A percentile compares a stretch with the other conserved stretches of the same genome.
Conservation (phyloP, 1,140 invertebrate genomes). For the Euura saliciscinereae region DNA sequence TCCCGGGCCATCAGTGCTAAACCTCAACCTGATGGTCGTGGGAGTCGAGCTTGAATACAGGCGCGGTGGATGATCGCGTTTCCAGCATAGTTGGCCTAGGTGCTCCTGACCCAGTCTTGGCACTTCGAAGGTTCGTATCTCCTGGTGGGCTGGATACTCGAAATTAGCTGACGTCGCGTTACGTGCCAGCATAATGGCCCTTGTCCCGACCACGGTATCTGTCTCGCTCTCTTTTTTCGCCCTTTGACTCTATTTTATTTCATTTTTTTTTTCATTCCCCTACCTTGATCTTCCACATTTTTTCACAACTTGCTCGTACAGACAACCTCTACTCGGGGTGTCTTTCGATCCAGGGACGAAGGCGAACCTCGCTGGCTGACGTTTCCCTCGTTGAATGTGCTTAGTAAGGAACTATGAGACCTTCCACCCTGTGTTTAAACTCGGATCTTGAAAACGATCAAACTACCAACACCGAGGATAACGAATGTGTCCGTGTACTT, state of each 20-base stretch:
- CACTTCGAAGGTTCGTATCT: background rate
- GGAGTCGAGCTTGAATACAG: too few relatives aligned
- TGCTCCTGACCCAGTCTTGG: slow-evolving; percentile 1
- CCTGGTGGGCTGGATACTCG: slow-evolving; percentile 35
- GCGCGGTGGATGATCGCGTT: too few relatives aligned
- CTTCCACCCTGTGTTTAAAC: background rate
- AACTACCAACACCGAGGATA: slow-evolving; percentile 26
- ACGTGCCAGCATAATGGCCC: slow-evolving; percentile 52
- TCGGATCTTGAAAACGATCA: slow-evolving; percentile 15
- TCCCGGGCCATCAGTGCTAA: too few relatives aligned
- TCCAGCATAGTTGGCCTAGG: background rate
- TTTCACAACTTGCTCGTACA: background rate
- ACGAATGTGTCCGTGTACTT: slow-evolving; percentile 9
- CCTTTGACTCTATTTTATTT: background rate
- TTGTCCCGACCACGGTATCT: slow-evolving; percentile 41
- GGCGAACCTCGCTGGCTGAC: background rate
- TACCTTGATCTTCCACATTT: background rate
- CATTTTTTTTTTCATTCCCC: background rate
- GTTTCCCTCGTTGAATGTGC: background rate
- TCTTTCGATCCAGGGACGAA: background rate
- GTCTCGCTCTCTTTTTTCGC: background rate
- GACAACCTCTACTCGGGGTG: background rate
- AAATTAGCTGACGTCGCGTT: slow-evolving; percentile 51
- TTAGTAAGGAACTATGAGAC: background rate
- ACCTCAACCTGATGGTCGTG: too few relatives aligned